These are phyloP conservation scores for Sterna hirundo DNA, from an alignment of 2,113 vertebrate genomes.

Conservation along the genomic window DNA sequence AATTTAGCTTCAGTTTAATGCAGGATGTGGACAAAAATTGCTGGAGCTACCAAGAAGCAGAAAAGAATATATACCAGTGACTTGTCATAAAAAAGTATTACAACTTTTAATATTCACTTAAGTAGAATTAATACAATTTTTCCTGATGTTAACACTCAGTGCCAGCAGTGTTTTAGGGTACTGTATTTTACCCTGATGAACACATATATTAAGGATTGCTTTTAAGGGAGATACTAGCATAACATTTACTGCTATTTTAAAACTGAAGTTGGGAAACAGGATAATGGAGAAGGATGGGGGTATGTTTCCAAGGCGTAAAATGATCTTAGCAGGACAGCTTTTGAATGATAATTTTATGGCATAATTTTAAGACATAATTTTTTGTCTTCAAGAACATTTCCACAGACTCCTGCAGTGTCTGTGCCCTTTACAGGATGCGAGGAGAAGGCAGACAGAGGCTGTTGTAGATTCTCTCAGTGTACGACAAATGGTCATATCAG, in stretches of 20 bases:
- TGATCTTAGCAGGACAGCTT: background rate
- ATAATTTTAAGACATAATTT: background rate
- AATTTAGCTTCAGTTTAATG: background rate
- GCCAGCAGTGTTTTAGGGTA: background rate
- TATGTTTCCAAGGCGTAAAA: background rate
- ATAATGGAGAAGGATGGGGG: background rate
- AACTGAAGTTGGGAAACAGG: background rate
- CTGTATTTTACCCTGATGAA: background rate
- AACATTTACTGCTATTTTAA: slow-evolving; percentile 15
- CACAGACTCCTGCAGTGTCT: background rate
- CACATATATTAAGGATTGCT: background rate
- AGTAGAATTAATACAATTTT: background rate
- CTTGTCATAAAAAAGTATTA: background rate
- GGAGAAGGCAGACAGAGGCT: background rate
- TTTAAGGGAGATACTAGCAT: background rate
- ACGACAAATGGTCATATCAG: background rate
- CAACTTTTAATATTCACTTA: background rate
- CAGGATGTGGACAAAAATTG: background rate
- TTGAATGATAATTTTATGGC: background rate
- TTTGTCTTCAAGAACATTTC: background rate
- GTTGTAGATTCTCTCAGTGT: background rate
- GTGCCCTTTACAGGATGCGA: background rate
- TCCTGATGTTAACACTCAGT: background rate
- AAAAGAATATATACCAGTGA: background rate
- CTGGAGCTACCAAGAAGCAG: background rate